Base-by-base conservation (phyloP, 2,797 vertebrate species). In the Myotis planiceps region DNA sequence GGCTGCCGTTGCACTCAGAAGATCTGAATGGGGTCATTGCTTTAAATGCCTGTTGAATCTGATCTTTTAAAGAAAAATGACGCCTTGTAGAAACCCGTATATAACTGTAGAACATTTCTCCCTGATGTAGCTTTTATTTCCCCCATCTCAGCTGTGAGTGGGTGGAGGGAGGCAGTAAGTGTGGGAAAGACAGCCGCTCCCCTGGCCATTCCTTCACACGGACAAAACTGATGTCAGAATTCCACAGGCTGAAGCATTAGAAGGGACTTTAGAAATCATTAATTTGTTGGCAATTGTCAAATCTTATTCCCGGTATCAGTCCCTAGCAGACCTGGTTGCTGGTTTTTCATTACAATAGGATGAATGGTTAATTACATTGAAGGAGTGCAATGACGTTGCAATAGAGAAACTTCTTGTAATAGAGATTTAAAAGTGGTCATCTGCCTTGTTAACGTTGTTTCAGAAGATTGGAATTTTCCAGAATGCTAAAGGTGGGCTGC, bases 31-130 rank as follows among this genome's bases (percentile, higher is more conserved):
- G 72, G 63, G 16, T 71, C 53, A 85, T 66, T 83, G 37, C 21
- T 63, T 95, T 92, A 86, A 71, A 60, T 12, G 66, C 9, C 32
- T 63, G 0, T 32, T 47, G 47, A 89, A 39, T 71, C 37, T 90
- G 53, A 92, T 82, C 37, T 75, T 72, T 42, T 63, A 85, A 78
- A 88, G 51, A 96, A 85, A 81, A 78, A 69, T 53, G 63, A 78
- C 37, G 49, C 88, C 37, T 23, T n/a, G 10, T 49, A 75, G 58
- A 69, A 76, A 72, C 3, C 39, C 37, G 45, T 18, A 18, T n/a
- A 3, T 89, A 47, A 53, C 47, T 76, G 4, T 23, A 23, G 23
- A 37, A n/a, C 2, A 0, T 45, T 78, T 72, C 42, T 29, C 18
- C 23, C 63, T 49, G 18, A 53, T 19, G 15, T 1, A 14, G 39